These are phyloP conservation scores for Dromius quadrimaculatus DNA, from an alignment of 2,888 invertebrate species.

Conservation along the genomic window DNA sequence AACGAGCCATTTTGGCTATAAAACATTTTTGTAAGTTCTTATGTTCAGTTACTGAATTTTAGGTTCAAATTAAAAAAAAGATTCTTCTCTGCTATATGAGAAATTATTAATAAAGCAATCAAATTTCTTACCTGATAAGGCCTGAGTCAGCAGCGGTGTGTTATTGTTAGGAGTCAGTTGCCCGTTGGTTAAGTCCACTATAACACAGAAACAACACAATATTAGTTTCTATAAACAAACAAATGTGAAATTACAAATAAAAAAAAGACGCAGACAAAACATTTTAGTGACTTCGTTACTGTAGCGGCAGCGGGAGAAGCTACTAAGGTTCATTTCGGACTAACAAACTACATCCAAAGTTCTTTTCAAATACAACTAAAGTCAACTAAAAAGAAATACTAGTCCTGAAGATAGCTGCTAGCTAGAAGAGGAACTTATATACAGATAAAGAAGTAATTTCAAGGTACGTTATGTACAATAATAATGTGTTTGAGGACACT, in stretches of 20 bases:
- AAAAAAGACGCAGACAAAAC: neutral
- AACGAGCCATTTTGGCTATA: too few relatives aligned
- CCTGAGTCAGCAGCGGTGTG: slow-evolving; percentile 94
- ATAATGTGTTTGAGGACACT: too few relatives aligned
- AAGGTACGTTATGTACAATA: slow-evolving; percentile 3
- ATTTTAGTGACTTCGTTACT: neutral
- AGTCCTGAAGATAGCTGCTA: slow-evolving; percentile 23
- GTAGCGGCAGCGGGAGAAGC: slow-evolving; percentile 23
- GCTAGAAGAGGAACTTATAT: slow-evolving; percentile 18
- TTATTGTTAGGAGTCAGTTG: slow-evolving; percentile 97
- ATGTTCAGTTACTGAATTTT: too few relatives aligned
- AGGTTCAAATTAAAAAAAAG: too few relatives aligned
- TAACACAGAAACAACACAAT: slow-evolving; percentile 56
- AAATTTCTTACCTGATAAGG: slow-evolving; percentile 92
- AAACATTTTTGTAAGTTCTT: too few relatives aligned
- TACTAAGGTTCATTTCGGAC: neutral
- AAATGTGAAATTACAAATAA: slow-evolving; percentile 2
- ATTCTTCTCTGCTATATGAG: too few relatives aligned
- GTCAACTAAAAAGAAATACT: slow-evolving; percentile 16
- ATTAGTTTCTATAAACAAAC: slow-evolving; percentile 25
- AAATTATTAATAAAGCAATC: too few relatives aligned
- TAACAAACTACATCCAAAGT: neutral
- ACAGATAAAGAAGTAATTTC: too few relatives aligned
- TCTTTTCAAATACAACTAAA: neutral
- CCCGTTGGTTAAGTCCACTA: slow-evolving; percentile 95